phyloP scores from a whole-genome alignment of 2,797 vertebrate genomes.

The Melanotaenia pygmaea region DNA sequence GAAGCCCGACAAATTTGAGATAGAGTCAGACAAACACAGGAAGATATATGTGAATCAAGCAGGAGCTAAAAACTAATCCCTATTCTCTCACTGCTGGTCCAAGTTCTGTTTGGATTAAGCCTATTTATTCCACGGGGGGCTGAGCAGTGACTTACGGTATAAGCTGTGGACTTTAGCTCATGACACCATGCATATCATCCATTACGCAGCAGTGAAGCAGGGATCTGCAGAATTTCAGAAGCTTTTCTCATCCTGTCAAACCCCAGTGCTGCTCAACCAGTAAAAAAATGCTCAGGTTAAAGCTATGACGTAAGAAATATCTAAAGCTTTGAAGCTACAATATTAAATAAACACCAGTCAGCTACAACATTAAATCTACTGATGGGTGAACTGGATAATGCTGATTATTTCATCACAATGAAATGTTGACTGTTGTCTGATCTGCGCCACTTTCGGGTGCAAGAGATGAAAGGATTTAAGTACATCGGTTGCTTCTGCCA shows the following conservation, averaged over 20 bases:
- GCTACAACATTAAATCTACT: neutral
- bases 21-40: slow-evolving; percentile 32
- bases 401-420: neutral
- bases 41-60: slow-evolving; percentile 39
- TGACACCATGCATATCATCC: slow-evolving; percentile 46
- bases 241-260: slow-evolving; percentile 18
- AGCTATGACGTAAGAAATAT: neutral
- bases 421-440: neutral
- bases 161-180: slow-evolving; percentile 44
- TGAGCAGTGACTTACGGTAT: slow-evolving; percentile 55
- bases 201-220: slow-evolving; percentile 33
- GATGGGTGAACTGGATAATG: neutral
- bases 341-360: neutral
- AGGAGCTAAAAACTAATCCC: slow-evolving; percentile 44
- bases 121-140: slow-evolving; percentile 57
- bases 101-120: slow-evolving; percentile 41
- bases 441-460: neutral
- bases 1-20: slow-evolving; percentile 29
- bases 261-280: slow-evolving; percentile 6
- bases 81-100: slow-evolving; percentile 54
- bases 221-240: slow-evolving; percentile 33
- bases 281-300: slow-evolving; percentile 1
- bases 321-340: slow-evolving; percentile 9
- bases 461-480: neutral
- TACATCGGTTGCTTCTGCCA: neutral